Conservation (phyloP, 2,797 vertebrate species). For the Loriculus beryllinus region DNA sequence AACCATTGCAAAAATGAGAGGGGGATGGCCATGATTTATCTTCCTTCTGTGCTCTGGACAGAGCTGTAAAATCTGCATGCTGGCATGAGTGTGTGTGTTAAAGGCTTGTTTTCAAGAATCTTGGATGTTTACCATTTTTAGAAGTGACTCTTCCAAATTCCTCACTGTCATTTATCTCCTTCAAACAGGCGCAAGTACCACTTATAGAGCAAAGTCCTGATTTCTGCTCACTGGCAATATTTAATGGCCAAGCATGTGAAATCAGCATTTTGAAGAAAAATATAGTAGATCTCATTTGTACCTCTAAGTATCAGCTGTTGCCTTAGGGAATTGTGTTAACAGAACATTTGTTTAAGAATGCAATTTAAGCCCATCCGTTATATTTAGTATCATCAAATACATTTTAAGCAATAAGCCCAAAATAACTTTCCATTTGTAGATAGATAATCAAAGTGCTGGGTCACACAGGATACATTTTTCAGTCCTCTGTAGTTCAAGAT, state of each 20-base stretch:
- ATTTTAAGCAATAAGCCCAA: not conserved
- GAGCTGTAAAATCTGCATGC: conserved; percentile 72
- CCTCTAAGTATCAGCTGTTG: not conserved
- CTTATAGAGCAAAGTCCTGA: conserved; percentile 5
- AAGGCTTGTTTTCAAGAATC: not conserved
- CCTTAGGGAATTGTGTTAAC: not conserved
- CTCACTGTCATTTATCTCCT: not conserved
- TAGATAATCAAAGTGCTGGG: not conserved
- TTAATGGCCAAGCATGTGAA: not conserved
- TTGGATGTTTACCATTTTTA: conserved; percentile 14
- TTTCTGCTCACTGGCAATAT: not conserved
- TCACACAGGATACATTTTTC: not conserved
- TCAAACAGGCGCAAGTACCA: not conserved
- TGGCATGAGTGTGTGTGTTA: not conserved
- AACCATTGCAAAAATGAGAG: conserved; percentile 78
- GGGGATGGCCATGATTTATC: conserved; percentile 77
- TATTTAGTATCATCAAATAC: not conserved
- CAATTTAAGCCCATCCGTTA: not conserved
- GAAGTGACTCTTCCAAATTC: conserved; percentile 14
- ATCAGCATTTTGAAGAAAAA: conserved; percentile 26
- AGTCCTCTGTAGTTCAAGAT: conserved; percentile 43
- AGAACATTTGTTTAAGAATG: not conserved
- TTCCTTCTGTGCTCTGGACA: conserved; percentile 77
- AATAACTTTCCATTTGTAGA: not conserved
- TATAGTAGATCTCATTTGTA: not conserved